phyloP scores from a whole-genome alignment of 2,888 invertebrate genomes.

The Sphecodes monilicornis region DNA sequence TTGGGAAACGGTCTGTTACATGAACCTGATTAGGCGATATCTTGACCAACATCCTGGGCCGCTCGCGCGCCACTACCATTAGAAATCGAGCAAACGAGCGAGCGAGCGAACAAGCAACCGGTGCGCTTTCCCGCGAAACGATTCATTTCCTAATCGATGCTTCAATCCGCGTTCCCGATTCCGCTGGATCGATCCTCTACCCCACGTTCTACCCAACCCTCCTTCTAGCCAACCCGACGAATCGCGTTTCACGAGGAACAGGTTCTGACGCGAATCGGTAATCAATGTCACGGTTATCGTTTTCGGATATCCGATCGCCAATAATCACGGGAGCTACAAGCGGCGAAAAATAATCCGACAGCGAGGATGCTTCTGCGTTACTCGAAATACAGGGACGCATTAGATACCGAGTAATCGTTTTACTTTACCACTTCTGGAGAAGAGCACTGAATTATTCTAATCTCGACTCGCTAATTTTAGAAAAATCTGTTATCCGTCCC shows the following conservation, averaged over 20 bases:
- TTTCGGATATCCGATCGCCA: conserved; percentile 21
- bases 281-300: conserved; percentile 32
- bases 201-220: neutral
- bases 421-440: neutral
- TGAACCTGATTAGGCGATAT: conserved; percentile 42
- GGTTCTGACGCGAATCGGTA: conserved; percentile 20
- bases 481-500: neutral
- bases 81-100: conserved; percentile 2
- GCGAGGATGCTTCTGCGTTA: neutral
- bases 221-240: neutral
- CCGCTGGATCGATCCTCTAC: conserved; percentile 16
- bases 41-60: conserved; percentile 35
- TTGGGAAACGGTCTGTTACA: conserved; percentile 44
- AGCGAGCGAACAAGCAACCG: neutral
- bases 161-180: conserved; percentile 12
- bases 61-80: neutral
- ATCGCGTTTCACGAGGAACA: conserved; percentile 10
- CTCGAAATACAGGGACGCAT: neutral
- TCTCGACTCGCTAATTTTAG: neutral
- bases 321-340: conserved; percentile 16
- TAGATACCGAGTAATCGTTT: neutral
- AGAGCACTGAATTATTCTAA: neutral
- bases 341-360: conserved; percentile 26
- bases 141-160: conserved; percentile 34
- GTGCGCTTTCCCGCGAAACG: conserved; percentile 35